These are phyloP conservation scores for Galeopsomyia nigrocyanea DNA, from an alignment of 2,888 invertebrate genomes.

Conservation along the genomic window DNA sequence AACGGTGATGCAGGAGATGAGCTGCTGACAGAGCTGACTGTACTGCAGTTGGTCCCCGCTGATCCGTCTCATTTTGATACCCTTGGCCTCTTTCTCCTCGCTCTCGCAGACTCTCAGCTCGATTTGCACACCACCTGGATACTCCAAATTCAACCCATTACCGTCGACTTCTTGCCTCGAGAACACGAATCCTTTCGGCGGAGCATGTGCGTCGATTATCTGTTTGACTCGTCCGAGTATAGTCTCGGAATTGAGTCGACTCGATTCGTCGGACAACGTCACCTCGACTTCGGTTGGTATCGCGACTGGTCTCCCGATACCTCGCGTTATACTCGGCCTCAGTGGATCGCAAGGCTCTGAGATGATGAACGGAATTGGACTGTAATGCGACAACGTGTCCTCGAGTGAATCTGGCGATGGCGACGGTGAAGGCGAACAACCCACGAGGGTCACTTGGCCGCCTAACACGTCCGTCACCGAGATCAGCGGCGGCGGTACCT, in stretches of 20 bases:
- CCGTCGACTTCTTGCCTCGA: slow-evolving; percentile 69
- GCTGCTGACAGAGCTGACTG: slow-evolving; percentile 88
- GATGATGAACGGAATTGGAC: slow-evolving; percentile 74
- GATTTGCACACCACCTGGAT: slow-evolving; percentile 88
- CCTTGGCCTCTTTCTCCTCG: slow-evolving; percentile 80
- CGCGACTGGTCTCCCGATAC: slow-evolving; percentile 74
- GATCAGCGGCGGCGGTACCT: slow-evolving; percentile 85
- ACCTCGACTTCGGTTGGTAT: slow-evolving; percentile 75
- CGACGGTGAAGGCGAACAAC: slow-evolving; percentile 78
- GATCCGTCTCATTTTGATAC: slow-evolving; percentile 87
- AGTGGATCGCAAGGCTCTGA: slow-evolving; percentile 81
- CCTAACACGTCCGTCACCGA: slow-evolving; percentile 93
- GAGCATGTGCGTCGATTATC: slow-evolving; percentile 83
- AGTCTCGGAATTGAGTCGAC: slow-evolving; percentile 82
- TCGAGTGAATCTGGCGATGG: slow-evolving; percentile 66
- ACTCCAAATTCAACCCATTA: slow-evolving; percentile 76
- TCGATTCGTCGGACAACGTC: slow-evolving; percentile 84
- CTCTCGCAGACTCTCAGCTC: slow-evolving; percentile 85
- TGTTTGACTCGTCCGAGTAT: slow-evolving; percentile 86
- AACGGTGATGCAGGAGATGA: slow-evolving; percentile 88
- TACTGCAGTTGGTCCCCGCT: slow-evolving; percentile 91
- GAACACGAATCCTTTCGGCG: slow-evolving; percentile 77
- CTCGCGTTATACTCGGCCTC: slow-evolving; percentile 85
- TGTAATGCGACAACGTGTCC: slow-evolving; percentile 63
- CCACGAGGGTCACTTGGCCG: slow-evolving; percentile 84